Base-by-base conservation (phyloP, 2,888 invertebrate species). In the Gastracanthus pulcherrimus region DNA sequence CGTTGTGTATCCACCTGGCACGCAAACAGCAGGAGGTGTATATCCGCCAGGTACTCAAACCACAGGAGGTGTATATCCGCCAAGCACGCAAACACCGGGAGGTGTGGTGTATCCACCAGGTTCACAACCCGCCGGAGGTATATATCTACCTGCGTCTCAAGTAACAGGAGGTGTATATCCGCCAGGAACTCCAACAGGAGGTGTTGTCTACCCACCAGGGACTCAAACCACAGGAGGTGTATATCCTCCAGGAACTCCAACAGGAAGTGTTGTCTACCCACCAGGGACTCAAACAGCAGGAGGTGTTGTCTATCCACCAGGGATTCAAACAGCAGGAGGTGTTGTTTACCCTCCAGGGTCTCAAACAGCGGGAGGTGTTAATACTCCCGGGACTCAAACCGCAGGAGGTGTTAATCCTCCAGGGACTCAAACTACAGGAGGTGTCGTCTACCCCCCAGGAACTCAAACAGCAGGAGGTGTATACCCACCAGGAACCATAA, bases 271-370 rank as follows among this genome's bases (percentile, higher is more conserved):
- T 11, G 45, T 48, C 7, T 74, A 62, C 58, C 79, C 79, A 31
- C 84, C 85, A 26, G 82, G 82, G 75, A 51, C 82, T 9, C 80
- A 74, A 67, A 76, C 72, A 55, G 84, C 79, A 31, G 70, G 81
- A 26, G 82, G 82, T n/a, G 60, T 34, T 11, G 45, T 48, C 7
- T 74, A 62, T 64, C 79, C 79, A 31, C 48, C 84, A 51, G 84
- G 82, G 64, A 62, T 80, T 19, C 67, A 66, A 77, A 38, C 48
- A n/a, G n/a, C 75, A 31, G 84, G 79, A n/a, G 70, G 74, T 34
- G 66, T 80, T 76, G 23, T n/a, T n/a, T n/a, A n/a, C n/a, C n/a
- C 60, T 1, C 76, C 83, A 36, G 83, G 83, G 11, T 76, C 67
- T 36, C 13, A 67, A 82, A 36, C 11, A 31, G 64, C 81, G 13